A percentile compares a stretch with the other conserved stretches of the same genome.
These are phyloP conservation scores for Euproctis similis DNA, from an alignment of 2,888 invertebrate genomes.

Conservation along the genomic window DNA sequence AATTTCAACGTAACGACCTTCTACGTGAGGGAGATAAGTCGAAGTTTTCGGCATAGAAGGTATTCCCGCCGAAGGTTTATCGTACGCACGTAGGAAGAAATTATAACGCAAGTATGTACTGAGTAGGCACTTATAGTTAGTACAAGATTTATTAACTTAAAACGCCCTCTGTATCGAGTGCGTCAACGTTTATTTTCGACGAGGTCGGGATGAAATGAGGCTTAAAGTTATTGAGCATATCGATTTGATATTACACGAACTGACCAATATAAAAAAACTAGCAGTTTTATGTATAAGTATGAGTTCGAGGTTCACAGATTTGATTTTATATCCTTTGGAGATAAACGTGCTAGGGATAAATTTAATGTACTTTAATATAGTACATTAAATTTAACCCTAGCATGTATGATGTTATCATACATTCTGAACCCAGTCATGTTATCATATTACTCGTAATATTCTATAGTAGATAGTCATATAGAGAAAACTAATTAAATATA, in stretches of 20 bases:
- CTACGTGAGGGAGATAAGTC: constrained; percentile 72
- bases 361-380: too few relatives aligned
- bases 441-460: too few relatives aligned
- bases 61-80: constrained; percentile 51
- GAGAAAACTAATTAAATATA: too few relatives aligned
- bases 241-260: constrained; percentile 5
- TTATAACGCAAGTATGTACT: constrained; percentile 64
- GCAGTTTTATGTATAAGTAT: neutral
- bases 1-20: constrained; percentile 67
- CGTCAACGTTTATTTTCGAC: too few relatives aligned
- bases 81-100: constrained; percentile 67
- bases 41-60: constrained; percentile 62
- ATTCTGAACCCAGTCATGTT: too few relatives aligned
- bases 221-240: constrained; percentile 12
- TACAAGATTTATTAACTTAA: constrained; percentile 44
- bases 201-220: constrained; percentile 20
- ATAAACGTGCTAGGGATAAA: too few relatives aligned
- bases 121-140: too few relatives aligned
- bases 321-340: too few relatives aligned
- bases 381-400: too few relatives aligned
- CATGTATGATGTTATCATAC: too few relatives aligned
- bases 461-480: too few relatives aligned
- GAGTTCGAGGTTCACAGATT: neutral
- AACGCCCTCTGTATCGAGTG: constrained; percentile 28
- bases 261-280: constrained; percentile 6